phyloP scores from a whole-genome alignment of 2,113 vertebrate species.

The Labeo rohita region DNA sequence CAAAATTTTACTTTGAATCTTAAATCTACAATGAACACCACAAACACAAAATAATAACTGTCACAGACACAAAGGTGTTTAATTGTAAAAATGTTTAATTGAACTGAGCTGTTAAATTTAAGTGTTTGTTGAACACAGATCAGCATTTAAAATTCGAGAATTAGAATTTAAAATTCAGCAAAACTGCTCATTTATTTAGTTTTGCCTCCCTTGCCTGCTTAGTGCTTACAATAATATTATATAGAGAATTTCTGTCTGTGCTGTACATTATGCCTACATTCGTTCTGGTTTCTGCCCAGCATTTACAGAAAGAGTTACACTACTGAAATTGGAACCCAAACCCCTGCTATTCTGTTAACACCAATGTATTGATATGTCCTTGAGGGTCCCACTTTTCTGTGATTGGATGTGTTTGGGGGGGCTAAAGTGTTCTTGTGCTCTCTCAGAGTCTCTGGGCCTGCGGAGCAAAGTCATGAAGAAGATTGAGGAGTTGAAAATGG shows the following conservation, averaged over 20 bases:
- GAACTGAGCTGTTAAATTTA: too few relatives aligned
- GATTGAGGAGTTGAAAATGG: conserved; percentile 83
- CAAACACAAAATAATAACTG: too few relatives aligned
- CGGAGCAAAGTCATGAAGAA: conserved; percentile 87
- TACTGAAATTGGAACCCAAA: background rate
- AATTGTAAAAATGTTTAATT: too few relatives aligned
- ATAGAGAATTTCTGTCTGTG: background rate
- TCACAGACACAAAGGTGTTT: too few relatives aligned
- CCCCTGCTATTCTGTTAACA: background rate
- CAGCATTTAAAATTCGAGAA: too few relatives aligned
- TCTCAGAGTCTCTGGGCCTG: conserved; percentile 88
- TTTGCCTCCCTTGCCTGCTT: background rate
- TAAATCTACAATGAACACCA: too few relatives aligned
- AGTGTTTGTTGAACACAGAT: too few relatives aligned
- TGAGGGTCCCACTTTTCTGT: background rate
- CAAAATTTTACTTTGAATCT: too few relatives aligned
- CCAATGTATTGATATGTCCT: background rate
- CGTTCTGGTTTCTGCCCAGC: background rate
- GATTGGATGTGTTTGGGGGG: background rate
- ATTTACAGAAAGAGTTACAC: background rate
- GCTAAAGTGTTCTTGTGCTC: conserved; percentile 17
- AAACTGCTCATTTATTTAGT: background rate
- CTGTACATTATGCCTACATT: background rate
- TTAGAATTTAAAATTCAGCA: too few relatives aligned
- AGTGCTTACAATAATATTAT: background rate